These are phyloP conservation scores for Paracyclopina nana DNA, from an alignment of 1,140 invertebrate species.

Conservation along the genomic window DNA sequence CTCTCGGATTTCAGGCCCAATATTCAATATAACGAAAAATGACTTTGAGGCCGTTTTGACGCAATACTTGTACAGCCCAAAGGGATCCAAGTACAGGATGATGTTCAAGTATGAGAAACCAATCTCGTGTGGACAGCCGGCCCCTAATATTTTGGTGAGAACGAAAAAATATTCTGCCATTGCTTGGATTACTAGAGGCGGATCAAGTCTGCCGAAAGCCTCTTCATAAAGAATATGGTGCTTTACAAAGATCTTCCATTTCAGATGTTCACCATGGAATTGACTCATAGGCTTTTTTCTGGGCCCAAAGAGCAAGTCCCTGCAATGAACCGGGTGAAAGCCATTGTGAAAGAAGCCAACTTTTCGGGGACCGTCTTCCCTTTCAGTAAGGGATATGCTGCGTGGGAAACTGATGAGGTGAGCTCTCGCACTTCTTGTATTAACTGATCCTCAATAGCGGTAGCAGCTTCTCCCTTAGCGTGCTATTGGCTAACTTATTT, in stretches of 20 bases:
- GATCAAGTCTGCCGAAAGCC: not conserved
- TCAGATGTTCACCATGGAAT: slow-evolving; percentile 20
- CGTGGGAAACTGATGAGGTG: slow-evolving; percentile 51
- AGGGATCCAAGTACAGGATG: slow-evolving; percentile 35
- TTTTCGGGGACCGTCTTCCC: slow-evolving; percentile 38
- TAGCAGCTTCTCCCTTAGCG: no score
- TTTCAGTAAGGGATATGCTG: slow-evolving; percentile 43
- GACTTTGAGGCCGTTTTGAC: no score
- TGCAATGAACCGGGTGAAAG: slow-evolving; percentile 42
- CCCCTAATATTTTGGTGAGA: slow-evolving; percentile 33
- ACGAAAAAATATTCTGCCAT: not conserved
- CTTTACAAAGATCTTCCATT: not conserved
- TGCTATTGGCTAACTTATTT: no score
- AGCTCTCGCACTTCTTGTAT: no score
- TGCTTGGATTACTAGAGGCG: not conserved
- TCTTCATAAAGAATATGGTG: no score
- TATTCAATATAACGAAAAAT: no score
- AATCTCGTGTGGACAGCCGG: slow-evolving; percentile 37
- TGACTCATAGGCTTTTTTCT: slow-evolving; percentile 28
- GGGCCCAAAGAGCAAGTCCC: slow-evolving; percentile 43
- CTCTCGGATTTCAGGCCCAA: no score
- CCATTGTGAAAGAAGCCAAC: slow-evolving; percentile 32
- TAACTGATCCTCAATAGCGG: no score
- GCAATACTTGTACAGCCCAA: slow-evolving; percentile 42
- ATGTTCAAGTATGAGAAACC: slow-evolving; percentile 24